Evolutionary conservation across 64 coral and sea anemone genomes (phyloP).

Genomic region (Anthopleura sola): DNA sequence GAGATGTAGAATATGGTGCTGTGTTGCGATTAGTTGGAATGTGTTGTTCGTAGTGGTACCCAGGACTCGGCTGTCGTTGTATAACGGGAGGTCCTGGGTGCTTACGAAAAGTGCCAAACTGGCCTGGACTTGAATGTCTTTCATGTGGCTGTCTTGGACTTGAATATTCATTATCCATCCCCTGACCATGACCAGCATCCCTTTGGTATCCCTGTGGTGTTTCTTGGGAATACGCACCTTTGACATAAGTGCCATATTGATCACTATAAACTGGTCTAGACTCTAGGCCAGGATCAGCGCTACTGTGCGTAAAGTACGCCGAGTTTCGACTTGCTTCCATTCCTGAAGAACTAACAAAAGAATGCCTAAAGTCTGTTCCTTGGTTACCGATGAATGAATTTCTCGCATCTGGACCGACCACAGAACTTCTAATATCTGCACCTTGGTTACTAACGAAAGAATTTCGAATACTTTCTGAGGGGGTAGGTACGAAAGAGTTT

Average conservation of each 20-base stretch:
- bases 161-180: background rate
- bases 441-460: background rate
- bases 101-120: constrained; percentile 24
- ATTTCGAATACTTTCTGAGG: background rate
- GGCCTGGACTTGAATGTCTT: background rate
- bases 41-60: background rate
- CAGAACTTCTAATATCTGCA: background rate
- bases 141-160: constrained; percentile 5
- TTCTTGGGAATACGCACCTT: background rate
- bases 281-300: background rate
- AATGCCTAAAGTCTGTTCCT: background rate
- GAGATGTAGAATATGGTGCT: background rate
- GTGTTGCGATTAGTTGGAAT: background rate
- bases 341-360: background rate
- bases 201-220: background rate
- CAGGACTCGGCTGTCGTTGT: background rate
- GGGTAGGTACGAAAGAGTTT: background rate
- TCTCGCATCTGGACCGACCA: background rate
- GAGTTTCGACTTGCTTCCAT: background rate
- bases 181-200: background rate
- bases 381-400: background rate
- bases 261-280: constrained; percentile 12
- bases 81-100: background rate
- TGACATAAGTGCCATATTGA: constrained; percentile 9
- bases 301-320: background rate